Evolutionary conservation across 92 coral and sea anemone genomes (phyloP), one percentile per base, ranked within the genome.

Genomic region (Paramuricea clavata): DNA sequence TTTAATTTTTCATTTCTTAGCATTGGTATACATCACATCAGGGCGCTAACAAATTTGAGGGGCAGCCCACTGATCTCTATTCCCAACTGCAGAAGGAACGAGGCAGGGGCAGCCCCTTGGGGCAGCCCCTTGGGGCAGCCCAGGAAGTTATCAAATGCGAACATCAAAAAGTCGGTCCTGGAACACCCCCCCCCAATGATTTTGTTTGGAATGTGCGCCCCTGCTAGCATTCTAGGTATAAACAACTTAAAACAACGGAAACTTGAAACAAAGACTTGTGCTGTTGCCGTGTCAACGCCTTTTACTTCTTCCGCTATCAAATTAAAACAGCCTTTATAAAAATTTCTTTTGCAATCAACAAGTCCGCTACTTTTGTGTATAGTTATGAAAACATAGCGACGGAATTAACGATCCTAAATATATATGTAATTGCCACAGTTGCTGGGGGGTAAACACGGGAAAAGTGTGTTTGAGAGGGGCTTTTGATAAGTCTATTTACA

Each of bases 161-260:
- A n/a, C n/a, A n/a, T n/a, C n/a, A n/a, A n/a, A n/a, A n/a, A n/a
- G n/a, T n/a, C n/a, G n/a, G n/a, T n/a, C n/a, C n/a, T n/a, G n/a
- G n/a, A n/a, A n/a, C n/a, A n/a, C n/a, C n/a, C n/a, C n/a, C n/a
- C n/a, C n/a, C n/a, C n/a, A n/a, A n/a, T n/a, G n/a, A n/a, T n/a
- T n/a, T n/a, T n/a, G n/a, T n/a, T n/a, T n/a, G n/a, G n/a, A n/a
- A n/a, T n/a, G n/a, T n/a, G n/a, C n/a, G n/a, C n/a, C n/a, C n/a
- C n/a, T n/a, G n/a, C n/a, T n/a, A n/a, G n/a, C n/a, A n/a, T n/a
- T 56, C 27, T 17, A 23, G 21, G 12, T 56, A 13, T 2, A 5
- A 30, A 30, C 36, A 67, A 35, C 39, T 2, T 30, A 67, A 67
- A 67, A 54, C 62, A 54, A 54, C 62, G 62, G 62, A 54, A 54